Percentiles rank a stretch among this genome's conserved stretches.
These are phyloP conservation scores for Campylomormyrus tamandua DNA, from an alignment of 2,113 vertebrate species.

Conservation along the genomic window DNA sequence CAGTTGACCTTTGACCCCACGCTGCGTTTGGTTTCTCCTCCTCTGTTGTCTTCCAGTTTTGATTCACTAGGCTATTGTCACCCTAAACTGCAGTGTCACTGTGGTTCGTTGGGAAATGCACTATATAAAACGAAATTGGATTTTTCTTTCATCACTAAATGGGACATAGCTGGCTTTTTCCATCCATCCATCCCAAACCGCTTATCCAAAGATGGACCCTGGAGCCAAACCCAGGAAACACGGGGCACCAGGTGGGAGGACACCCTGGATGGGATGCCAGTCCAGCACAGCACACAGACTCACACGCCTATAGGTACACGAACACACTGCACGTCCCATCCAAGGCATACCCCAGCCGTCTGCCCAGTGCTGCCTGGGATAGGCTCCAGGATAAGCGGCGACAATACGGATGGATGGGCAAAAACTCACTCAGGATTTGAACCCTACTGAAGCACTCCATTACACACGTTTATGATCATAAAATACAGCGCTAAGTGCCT, in stretches of 20 bases:
- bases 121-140: neutral
- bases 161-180: neutral
- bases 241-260: neutral
- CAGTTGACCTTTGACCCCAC: neutral
- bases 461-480: neutral
- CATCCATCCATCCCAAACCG: neutral
- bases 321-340: neutral
- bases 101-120: neutral
- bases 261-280: neutral
- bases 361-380: neutral
- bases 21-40: neutral
- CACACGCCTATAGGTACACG: neutral
- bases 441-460: neutral
- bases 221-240: neutral
- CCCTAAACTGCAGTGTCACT: neutral
- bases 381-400: neutral
- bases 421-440: neutral
- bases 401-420: neutral
- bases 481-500: neutral
- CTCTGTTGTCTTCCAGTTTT: no score
- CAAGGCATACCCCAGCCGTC: no score
- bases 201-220: neutral
- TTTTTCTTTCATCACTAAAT: neutral
- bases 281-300: neutral
- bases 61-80: no score